Evolutionary conservation across 92 coral and sea anemone species (phyloP), one percentile per base, ranked within the genome.

Genomic region (Bergia puertoricense): DNA sequence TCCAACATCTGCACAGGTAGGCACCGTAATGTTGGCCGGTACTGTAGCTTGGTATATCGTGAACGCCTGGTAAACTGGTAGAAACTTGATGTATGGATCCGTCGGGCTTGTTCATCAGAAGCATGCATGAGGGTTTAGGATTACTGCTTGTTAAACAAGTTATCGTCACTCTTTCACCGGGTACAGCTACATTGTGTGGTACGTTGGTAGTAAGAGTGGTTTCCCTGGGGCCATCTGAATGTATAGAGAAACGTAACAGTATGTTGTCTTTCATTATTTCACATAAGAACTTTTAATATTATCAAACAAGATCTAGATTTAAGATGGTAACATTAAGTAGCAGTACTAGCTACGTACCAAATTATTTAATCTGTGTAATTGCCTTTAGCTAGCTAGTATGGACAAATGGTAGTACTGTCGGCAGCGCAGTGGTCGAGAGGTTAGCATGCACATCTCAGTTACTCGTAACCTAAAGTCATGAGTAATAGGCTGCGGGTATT

Each of bases 1-100:
- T 95, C 23, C 46, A 74, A 72, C 98, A 95, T 74, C 78, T 90
- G 66, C 98, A 95, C 44, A 48, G 54, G 81, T 95, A 95, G n/a
- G 40, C 74, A 36, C 96, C 98, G 68, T 79, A 79, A 38, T 95
- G 89, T 18, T 91, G 68, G 13, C 23, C 77, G 10, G 89, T 43
- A 40, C 80, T 92, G 85, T 93, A 95, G 82, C 88, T 90, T 14
- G 77, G 76, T 67, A 95, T 91, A 20, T 82, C 88, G 88, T 86
- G 62, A 41, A 39, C 42, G 18, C 93, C 87, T 1, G 77, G 87
- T 15, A 84, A 36, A 15, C 43, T 39, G 65, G 5, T 42, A 0
- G 87, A 23, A 45, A 84, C 14, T 20, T 13, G 42, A 23, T 30
- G 78, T 44, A 84, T 9, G 36, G 8, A 42, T 23, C 9, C n/a